phyloP scores from a whole-genome alignment of 2,888 invertebrate genomes.

The Sphecodes monilicornis region DNA sequence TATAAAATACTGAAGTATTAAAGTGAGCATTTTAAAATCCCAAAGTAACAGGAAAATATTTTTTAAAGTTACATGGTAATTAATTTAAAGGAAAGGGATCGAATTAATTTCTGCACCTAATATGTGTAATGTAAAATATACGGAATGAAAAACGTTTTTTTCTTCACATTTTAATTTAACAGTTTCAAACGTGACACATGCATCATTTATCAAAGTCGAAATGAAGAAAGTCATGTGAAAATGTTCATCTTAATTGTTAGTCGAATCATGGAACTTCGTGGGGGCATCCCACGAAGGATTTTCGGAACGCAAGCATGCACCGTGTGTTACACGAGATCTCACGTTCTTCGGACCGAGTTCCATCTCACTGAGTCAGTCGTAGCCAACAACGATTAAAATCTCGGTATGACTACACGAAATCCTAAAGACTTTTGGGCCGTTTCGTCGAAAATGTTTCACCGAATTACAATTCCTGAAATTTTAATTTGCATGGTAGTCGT shows the following conservation, averaged over 20 bases:
- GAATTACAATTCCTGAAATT: neutral
- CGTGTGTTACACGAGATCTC: conserved; percentile 52
- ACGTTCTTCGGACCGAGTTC: conserved; percentile 69
- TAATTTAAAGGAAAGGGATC: neutral
- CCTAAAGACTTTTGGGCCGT: conserved; percentile 13
- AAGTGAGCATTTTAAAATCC: no score
- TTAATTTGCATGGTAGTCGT: neutral
- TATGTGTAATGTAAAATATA: neutral
- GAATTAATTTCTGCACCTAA: neutral
- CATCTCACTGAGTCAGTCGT: conserved; percentile 77
- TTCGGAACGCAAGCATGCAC: conserved; percentile 40
- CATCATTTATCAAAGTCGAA: neutral
- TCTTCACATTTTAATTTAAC: neutral
- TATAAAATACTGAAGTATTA: no score
- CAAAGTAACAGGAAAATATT: no score
- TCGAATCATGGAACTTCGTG: conserved; percentile 11
- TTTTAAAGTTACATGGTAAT: no score
- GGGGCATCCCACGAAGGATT: conserved; percentile 34
- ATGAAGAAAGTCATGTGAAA: neutral
- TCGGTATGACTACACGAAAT: conserved; percentile 60
- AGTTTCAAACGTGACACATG: neutral
- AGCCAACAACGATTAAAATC: conserved; percentile 67
- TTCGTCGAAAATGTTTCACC: conserved; percentile 19
- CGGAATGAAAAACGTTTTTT: neutral
- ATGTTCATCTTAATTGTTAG: neutral